phyloP scores from a whole-genome alignment of 2,888 invertebrate species.

The Allolobophora icterica region DNA sequence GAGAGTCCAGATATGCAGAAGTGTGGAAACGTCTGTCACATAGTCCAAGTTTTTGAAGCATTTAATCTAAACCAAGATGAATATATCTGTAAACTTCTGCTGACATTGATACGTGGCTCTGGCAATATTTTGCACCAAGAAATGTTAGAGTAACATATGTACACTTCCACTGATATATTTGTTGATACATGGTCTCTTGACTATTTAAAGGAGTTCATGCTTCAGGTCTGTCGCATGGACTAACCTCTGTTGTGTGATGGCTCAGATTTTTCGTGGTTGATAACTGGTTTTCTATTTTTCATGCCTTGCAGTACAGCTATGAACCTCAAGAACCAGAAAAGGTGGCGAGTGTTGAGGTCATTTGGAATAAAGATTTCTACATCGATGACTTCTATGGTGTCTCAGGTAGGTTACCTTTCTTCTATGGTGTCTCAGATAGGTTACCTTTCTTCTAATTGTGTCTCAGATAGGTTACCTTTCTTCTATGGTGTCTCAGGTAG shows the following conservation, averaged over 20 bases:
- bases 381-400: slow-evolving; percentile 44
- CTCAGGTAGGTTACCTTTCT: slow-evolving; percentile 38
- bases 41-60: neutral
- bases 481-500: slow-evolving; percentile 40
- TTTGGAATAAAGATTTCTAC: slow-evolving; percentile 42
- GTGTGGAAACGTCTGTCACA: neutral
- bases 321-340: slow-evolving; percentile 37
- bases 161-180: neutral
- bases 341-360: slow-evolving; percentile 44
- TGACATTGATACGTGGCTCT: neutral
- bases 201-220: neutral
- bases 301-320: slow-evolving; percentile 42
- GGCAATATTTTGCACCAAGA: neutral
- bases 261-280: neutral
- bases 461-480: too few species aligned
- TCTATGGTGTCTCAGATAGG: too few species aligned
- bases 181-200: neutral
- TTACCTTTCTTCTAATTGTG: too few species aligned
- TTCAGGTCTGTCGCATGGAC: neutral
- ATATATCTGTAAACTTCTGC: neutral
- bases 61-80: neutral
- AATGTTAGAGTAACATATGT: neutral
- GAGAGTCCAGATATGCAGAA: neutral
- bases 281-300: neutral
- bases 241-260: neutral